phyloP scores from a whole-genome alignment of 2,888 invertebrate species.

The Drosophila percnosoma region DNA sequence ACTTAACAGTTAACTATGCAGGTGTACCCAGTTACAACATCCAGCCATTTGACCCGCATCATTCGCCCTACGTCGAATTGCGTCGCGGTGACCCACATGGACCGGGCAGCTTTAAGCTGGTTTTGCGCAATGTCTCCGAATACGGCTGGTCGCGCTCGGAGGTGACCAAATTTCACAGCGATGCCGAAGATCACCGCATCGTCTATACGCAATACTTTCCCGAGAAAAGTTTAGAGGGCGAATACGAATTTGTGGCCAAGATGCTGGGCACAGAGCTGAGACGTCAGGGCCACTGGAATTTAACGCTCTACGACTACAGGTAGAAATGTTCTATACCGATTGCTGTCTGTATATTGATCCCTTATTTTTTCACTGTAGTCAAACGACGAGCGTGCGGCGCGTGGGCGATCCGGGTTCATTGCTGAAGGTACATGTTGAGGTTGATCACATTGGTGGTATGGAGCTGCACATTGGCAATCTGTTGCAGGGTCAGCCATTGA shows the following conservation, averaged over 20 bases:
- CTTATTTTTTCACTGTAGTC: conserved; percentile 73
- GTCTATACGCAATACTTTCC: conserved; percentile 93
- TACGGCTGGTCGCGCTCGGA: conserved; percentile 91
- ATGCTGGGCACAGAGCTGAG: conserved; percentile 87
- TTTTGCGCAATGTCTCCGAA: conserved; percentile 90
- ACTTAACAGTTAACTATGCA: conserved; percentile 71
- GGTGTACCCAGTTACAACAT: conserved; percentile 91
- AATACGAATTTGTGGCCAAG: conserved; percentile 88
- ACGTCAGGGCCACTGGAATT: conserved; percentile 90
- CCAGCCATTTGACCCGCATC: conserved; percentile 92
- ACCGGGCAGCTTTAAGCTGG: conserved; percentile 89
- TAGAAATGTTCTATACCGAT: conserved; percentile 29
- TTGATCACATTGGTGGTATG: conserved; percentile 91
- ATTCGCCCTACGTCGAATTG: conserved; percentile 88
- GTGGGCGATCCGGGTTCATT: conserved; percentile 84
- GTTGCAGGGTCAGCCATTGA: conserved; percentile 88
- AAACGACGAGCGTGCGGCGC: conserved; percentile 85
- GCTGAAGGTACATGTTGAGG: conserved; percentile 89
- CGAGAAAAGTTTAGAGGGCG: conserved; percentile 90
- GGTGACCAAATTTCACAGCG: conserved; percentile 91
- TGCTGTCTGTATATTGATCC: background rate
- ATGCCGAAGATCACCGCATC: conserved; percentile 88
- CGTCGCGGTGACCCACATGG: conserved; percentile 87
- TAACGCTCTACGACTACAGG: conserved; percentile 89
- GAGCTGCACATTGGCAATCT: conserved; percentile 91